A percentile compares a stretch with the other conserved stretches of the same genome.
These are phyloP conservation scores for Papilio elwesi DNA, from an alignment of 2,888 invertebrate species.

Conservation along the genomic window DNA sequence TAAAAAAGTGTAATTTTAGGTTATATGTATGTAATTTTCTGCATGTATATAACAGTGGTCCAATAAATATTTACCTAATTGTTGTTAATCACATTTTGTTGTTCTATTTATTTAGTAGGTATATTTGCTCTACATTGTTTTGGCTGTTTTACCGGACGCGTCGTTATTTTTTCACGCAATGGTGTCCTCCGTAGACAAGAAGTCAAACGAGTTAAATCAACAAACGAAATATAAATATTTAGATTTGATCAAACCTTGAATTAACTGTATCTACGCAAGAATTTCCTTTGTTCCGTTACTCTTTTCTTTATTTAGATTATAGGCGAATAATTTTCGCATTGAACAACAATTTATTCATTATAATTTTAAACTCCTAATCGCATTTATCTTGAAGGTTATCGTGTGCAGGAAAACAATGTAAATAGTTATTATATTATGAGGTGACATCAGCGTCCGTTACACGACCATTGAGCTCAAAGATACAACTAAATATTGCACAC, in stretches of 20 bases:
- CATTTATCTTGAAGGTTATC: constrained; percentile 20
- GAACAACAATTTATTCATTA: constrained; percentile 11
- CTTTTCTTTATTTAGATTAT: not conserved
- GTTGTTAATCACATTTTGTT: too few relatives aligned
- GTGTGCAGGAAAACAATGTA: constrained; percentile 13
- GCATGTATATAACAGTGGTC: too few relatives aligned
- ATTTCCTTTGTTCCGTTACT: constrained; percentile 16
- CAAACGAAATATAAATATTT: constrained; percentile 2
- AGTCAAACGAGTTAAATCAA: not conserved
- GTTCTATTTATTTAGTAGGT: too few relatives aligned
- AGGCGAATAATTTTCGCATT: constrained; percentile 15
- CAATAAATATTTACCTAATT: too few relatives aligned
- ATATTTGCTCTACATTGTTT: too few relatives aligned
- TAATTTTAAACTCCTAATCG: constrained; percentile 9
- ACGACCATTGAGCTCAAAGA: constrained; percentile 9
- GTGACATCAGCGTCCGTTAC: constrained; percentile 24
- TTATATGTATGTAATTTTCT: too few relatives aligned
- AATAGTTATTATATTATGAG: constrained; percentile 24
- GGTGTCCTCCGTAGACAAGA: not conserved
- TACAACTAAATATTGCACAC: not conserved
- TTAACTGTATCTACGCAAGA: not conserved
- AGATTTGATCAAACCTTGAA: not conserved
- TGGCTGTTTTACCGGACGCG: constrained; percentile 2
- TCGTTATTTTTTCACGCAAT: not conserved
- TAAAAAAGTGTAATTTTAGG: too few relatives aligned